Conservation (phyloP, 2,113 vertebrate species). For the Alligator mississippiensis region DNA sequence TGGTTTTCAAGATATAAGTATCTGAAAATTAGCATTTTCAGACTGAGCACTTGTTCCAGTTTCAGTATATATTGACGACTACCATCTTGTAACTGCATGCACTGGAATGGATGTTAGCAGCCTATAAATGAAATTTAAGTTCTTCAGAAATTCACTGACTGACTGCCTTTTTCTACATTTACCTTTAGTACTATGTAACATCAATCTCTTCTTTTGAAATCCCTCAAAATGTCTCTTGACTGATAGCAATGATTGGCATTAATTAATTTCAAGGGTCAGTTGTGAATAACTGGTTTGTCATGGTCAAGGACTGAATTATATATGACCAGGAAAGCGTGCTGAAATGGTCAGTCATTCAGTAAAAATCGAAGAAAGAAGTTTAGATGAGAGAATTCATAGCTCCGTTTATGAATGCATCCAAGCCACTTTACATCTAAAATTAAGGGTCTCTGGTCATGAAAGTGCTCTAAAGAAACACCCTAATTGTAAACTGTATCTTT, state of each 20-base stretch:
- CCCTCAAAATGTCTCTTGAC: constrained; percentile 41
- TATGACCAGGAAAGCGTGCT: constrained; percentile 52
- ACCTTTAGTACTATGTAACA: constrained; percentile 22
- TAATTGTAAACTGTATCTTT: background rate
- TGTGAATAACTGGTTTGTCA: constrained; percentile 78
- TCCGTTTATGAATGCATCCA: constrained; percentile 55
- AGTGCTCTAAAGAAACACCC: constrained; percentile 3
- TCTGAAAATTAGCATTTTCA: constrained; percentile 82
- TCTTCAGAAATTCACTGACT: constrained; percentile 32
- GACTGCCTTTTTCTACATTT: constrained; percentile 24
- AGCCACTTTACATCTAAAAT: constrained; percentile 63
- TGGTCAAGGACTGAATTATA: constrained; percentile 74
- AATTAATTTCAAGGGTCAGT: constrained; percentile 71
- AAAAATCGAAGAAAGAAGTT: constrained; percentile 63
- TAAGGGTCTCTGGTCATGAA: constrained; percentile 4
- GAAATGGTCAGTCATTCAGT: constrained; percentile 55
- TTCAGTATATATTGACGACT: constrained; percentile 57
- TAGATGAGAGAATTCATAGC: constrained; percentile 25
- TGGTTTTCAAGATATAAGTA: constrained; percentile 82
- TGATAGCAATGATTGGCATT: constrained; percentile 47
- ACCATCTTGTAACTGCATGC: constrained; percentile 52
- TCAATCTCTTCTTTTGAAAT: constrained; percentile 46
- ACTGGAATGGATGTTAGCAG: constrained; percentile 17
- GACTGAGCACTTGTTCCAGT: constrained; percentile 71
- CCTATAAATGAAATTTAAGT: constrained; percentile 42